These are phyloP conservation scores for Drosophila diplacantha DNA, from an alignment of 2,888 invertebrate genomes.

Conservation along the genomic window DNA sequence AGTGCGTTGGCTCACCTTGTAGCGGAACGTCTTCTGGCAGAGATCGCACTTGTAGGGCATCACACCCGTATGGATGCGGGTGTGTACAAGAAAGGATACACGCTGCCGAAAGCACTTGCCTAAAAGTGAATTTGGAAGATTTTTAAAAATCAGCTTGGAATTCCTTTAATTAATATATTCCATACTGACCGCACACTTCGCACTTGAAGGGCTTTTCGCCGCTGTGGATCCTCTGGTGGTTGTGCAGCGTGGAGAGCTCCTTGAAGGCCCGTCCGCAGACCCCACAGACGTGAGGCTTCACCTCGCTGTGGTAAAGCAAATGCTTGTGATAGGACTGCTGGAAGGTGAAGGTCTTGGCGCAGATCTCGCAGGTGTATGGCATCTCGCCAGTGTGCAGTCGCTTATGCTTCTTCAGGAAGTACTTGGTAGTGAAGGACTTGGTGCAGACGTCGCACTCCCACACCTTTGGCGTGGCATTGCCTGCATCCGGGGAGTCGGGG, in stretches of 20 bases:
- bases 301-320: slow-evolving; percentile 90
- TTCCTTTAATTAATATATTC: neutral
- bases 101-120: slow-evolving; percentile 92
- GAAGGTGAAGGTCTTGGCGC: slow-evolving; percentile 91
- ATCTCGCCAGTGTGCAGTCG: slow-evolving; percentile 92
- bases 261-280: slow-evolving; percentile 91
- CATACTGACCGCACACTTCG: slow-evolving; percentile 87
- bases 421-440: slow-evolving; percentile 92
- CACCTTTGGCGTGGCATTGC: slow-evolving; percentile 82
- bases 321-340: slow-evolving; percentile 95
- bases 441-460: slow-evolving; percentile 92
- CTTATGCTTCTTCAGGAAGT: slow-evolving; percentile 92
- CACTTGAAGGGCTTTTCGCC: slow-evolving; percentile 92
- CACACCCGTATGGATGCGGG: slow-evolving; percentile 88
- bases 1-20: slow-evolving; percentile 90
- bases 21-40: slow-evolving; percentile 89
- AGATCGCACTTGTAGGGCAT: slow-evolving; percentile 91
- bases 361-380: slow-evolving; percentile 89
- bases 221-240: slow-evolving; percentile 87
- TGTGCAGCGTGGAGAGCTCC: slow-evolving; percentile 90
- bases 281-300: slow-evolving; percentile 87
- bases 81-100: slow-evolving; percentile 90
- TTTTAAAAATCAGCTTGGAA: neutral
- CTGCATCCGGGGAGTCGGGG: slow-evolving; percentile 15
- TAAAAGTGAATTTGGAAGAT: slow-evolving; percentile 65